phyloP scores from a whole-genome alignment of 1,140 invertebrate species.

The Aphidius gifuensis region DNA sequence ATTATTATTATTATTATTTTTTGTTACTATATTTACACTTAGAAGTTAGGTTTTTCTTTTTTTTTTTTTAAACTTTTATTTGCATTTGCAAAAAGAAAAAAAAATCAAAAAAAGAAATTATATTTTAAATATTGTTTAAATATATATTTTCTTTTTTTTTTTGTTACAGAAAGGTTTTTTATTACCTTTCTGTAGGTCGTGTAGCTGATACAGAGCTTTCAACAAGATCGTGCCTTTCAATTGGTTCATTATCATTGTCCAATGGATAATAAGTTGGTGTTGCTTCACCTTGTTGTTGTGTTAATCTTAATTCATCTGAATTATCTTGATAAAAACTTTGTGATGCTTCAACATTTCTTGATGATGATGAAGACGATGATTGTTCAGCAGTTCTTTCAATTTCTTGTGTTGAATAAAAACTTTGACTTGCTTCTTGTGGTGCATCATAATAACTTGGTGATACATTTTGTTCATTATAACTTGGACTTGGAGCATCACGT shows the following conservation, averaged over 20 bases:
- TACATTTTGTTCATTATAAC: constrained; percentile 42
- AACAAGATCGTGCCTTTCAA: constrained; percentile 51
- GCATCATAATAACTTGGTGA: constrained; percentile 47
- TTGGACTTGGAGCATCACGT: constrained; percentile 41
- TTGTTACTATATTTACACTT: constrained; percentile 36
- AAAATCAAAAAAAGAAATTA: background rate
- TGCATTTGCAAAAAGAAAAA: constrained; percentile 4
- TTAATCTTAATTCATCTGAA: constrained; percentile 32
- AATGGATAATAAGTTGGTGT: constrained; percentile 49
- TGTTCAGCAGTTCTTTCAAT: constrained; percentile 32
- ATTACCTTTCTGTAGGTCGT: constrained; percentile 50
- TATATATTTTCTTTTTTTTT: constrained; percentile 2
- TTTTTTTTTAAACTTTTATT: background rate
- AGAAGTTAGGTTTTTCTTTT: constrained; percentile 4
- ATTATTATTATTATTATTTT: constrained; percentile 13
- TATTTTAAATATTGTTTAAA: constrained; percentile 1
- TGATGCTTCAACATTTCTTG: constrained; percentile 43
- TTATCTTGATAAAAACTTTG: constrained; percentile 49
- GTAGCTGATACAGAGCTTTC: constrained; percentile 48
- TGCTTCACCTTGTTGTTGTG: constrained; percentile 42
- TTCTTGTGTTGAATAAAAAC: constrained; percentile 46
- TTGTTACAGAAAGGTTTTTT: constrained; percentile 23
- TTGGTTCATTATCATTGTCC: constrained; percentile 49
- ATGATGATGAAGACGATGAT: constrained; percentile 23
- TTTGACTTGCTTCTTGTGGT: constrained; percentile 45